Conservation (phyloP, 1,140 invertebrate genomes). For the Cherax quadricarinatus region DNA sequence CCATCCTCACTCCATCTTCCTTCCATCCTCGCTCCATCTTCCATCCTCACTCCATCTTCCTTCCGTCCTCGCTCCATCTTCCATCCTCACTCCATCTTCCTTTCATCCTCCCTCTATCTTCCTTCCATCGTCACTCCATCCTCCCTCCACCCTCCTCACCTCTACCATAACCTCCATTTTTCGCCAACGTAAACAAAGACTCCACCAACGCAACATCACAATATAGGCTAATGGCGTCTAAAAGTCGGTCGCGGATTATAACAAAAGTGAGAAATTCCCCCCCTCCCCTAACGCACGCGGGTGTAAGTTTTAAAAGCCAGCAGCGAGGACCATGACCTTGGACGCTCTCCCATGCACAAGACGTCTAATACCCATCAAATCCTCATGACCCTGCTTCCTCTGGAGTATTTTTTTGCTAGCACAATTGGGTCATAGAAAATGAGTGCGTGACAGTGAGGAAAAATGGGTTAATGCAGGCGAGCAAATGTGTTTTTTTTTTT, state of each 20-base stretch:
- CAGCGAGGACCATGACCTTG: no score
- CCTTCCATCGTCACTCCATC: not conserved
- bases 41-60: not conserved
- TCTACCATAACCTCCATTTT: not conserved
- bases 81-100: not conserved
- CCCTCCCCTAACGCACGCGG: no score
- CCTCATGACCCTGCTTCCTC: no score
- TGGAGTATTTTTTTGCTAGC: not conserved
- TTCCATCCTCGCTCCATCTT: not conserved
- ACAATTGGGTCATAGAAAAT: not conserved
- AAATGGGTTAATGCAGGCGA: not conserved
- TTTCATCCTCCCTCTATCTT: not conserved
- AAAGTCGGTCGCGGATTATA: not conserved
- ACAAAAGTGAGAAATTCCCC: no score
- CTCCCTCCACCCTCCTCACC: not conserved
- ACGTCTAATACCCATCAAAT: no score
- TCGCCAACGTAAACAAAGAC: no score
- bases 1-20: not conserved
- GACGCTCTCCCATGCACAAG: no score
- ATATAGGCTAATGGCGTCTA: conserved; percentile 1
- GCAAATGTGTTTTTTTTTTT: not conserved
- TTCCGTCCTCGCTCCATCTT: not conserved
- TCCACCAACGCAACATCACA: not conserved
- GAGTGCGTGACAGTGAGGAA: not conserved
- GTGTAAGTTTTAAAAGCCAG: no score